Evolutionary conservation across 2,888 invertebrate species (phyloP), one percentile per base, ranked within the genome.

Genomic region (Panzeria rudis): DNA sequence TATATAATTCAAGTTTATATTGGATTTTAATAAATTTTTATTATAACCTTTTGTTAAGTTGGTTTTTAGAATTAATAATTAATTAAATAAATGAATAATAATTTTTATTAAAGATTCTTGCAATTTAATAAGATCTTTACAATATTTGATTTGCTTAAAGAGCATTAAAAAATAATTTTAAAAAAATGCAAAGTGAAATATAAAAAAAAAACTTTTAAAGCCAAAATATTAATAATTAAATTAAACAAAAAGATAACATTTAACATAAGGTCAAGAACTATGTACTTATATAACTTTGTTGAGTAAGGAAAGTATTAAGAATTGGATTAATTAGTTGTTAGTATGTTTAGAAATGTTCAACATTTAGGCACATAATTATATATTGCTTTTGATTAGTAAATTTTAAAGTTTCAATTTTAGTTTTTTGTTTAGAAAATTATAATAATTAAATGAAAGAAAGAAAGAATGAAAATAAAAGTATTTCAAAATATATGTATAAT

Each of bases 291-390:
- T 61, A 44, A 32, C 20, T 29, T 56, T 76, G 20, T 25, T 20
- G 17, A 23, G 20, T 44, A 38, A 38, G 20, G 38, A 41, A 76
- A 76, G 61, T 41, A 62, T 54, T 23, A 66, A 52, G 32, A 44
- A 56, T 38, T 66, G 41, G 3, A 52, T 59, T 35, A 61, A n/a
- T 29, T 62, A 59, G 15, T 61, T 59, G 20, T 68, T 78, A 72
- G 56, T 50, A 61, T 41, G 3, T 50, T 77, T 68, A 79, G 68
- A 84, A 89, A 90, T 91, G 88, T 90, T 91, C 87, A 90, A 90
- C 91, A 90, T 91, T 90, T 89, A 90, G 91, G 90, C 91, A 90
- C 91, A 90, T 71, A 89, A 88, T 87, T 86, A 68, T 72, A 89
- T 89, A 90, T 91, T 91, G 91, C 91, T 91, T 68, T 52, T 88